These are phyloP conservation scores for Minunthozetes semirufus DNA, from an alignment of 2,888 invertebrate genomes.

Conservation along the genomic window DNA sequence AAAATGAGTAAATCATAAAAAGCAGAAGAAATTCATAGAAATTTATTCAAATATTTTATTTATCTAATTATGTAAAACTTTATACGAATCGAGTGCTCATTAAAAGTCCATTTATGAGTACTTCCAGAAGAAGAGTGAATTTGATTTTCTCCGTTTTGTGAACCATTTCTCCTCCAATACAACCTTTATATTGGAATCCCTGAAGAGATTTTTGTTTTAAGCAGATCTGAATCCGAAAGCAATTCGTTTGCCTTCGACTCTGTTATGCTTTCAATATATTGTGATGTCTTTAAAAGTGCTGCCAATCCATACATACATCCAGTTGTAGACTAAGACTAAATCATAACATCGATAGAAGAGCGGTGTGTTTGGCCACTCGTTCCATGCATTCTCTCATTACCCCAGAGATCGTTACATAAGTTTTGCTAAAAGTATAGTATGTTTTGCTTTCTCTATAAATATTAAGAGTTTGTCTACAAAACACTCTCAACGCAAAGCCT, in stretches of 20 bases:
- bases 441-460: constrained; percentile 13
- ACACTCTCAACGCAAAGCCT: not conserved
- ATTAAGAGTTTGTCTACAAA: constrained; percentile 9
- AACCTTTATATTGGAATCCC: not conserved
- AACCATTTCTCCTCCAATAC: not conserved
- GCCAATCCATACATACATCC: not conserved
- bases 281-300: not conserved
- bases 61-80: constrained; percentile 6
- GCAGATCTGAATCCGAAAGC: constrained; percentile 5
- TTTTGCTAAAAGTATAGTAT: constrained; percentile 8
- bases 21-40: too few relatives aligned
- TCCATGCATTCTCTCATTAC: constrained; percentile 19
- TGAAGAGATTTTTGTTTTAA: constrained; percentile 11
- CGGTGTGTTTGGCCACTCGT: not conserved
- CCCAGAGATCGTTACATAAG: constrained; percentile 21
- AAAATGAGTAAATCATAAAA: too few relatives aligned
- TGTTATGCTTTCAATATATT: constrained; percentile 2
- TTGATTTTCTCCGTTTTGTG: not conserved
- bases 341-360: not conserved
- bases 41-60: too few relatives aligned
- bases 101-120: constrained; percentile 6
- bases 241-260: constrained; percentile 1
- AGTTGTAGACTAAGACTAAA: not conserved
- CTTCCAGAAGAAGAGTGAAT: not conserved
- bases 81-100: not conserved